Base-by-base conservation (phyloP, 2,113 vertebrate genomes). In the Neoarius graeffei region DNA sequence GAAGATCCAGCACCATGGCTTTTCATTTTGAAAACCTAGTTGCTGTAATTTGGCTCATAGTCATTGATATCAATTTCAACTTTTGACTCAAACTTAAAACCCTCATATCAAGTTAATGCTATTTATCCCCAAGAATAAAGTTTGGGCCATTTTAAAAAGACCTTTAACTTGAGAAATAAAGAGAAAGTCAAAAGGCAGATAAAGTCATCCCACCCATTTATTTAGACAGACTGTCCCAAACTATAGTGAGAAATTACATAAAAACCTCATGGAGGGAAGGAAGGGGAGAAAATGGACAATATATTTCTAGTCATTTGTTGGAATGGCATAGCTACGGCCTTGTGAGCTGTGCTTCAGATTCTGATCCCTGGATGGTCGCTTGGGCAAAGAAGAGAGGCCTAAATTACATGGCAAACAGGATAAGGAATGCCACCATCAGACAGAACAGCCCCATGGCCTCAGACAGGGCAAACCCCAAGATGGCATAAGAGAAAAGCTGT, bases 341-440 rank as follows among this genome's bases (percentile, higher is more conserved):
- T 35, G 52, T 77, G 87, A 88, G 90, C 90, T 91, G 87, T 64
- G 35, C 74, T 87, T 94, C 90, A 82, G 88, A 91, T 92, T 94
- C 91, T 90, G 76, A 35, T 89, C 67, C 89, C 90, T 87, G 84
- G 59, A 48, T 84, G 27, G 73, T 69, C 81, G 74, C 87, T 50
- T 25, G 15, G 89, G 82, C 74, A 35, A 57, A 48, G 4, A 14
- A 60, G 86, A 71, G 83, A 88, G 0, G 15, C 77, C 81, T 25
- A 71, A 64, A 67, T 93, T 93, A 96, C 95, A 96, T 96, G 91
- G 95, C 95, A 23, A 96, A 96, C 80, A 96, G 93, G 92, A 96
- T 96, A 82, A 96, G 95, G 93, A 96, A 96, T 2, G 95, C 95
- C 94, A 96, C 95, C 95, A 96, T 96, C 92, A 96, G 89, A 95